These are phyloP conservation scores for Oasisia sp. DNA, from an alignment of 2,888 invertebrate species.

Conservation along the genomic window DNA sequence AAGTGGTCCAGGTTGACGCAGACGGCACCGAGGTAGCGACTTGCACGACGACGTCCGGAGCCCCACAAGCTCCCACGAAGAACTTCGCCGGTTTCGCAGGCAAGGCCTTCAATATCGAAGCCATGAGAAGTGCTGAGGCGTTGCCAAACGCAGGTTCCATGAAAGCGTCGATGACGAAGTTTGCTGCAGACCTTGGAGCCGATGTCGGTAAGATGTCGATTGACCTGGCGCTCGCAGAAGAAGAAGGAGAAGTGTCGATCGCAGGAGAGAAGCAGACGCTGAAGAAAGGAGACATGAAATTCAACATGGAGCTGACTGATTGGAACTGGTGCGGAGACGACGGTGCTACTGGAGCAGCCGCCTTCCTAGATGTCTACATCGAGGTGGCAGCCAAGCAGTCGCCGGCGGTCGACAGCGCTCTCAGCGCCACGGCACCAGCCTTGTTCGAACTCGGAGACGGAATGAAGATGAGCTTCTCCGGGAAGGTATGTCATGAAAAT, in stretches of 20 bases:
- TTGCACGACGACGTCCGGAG: neutral
- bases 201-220: neutral
- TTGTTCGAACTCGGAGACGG: neutral
- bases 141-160: neutral
- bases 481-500: neutral
- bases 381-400: neutral
- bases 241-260: neutral
- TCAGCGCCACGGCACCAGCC: neutral
- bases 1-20: neutral
- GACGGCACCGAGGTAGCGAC: neutral
- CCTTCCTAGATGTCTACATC: neutral
- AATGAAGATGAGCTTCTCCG: neutral
- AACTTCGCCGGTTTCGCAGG: neutral
- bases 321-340: neutral
- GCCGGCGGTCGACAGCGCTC: neutral
- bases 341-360: neutral
- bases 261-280: neutral
- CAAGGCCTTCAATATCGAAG: neutral
- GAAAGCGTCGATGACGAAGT: neutral
- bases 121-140: neutral
- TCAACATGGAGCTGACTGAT: neutral
- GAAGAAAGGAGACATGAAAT: conserved; percentile 13
- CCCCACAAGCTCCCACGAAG: neutral
- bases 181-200: neutral
- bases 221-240: neutral